These are phyloP conservation scores for Campaea margaritaria DNA, from an alignment of 2,888 invertebrate species.

Conservation along the genomic window DNA sequence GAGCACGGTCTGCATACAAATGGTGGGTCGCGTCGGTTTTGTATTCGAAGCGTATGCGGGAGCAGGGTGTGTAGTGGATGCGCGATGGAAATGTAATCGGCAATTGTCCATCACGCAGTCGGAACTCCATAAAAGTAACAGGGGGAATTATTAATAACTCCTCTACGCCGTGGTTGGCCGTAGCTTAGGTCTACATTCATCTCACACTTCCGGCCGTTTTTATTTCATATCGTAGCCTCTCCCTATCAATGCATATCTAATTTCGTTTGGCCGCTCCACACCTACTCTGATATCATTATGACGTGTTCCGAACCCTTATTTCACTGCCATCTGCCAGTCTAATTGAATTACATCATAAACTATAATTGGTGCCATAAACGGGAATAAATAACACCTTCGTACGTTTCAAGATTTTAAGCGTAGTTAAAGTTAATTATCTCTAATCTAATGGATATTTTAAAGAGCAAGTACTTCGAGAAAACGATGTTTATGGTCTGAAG, in stretches of 20 bases:
- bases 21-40: conserved; percentile 61
- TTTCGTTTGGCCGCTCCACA: conserved; percentile 27
- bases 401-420: conserved; percentile 10
- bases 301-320: conserved; percentile 15
- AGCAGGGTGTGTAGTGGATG: conserved; percentile 63
- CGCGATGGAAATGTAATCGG: conserved; percentile 74
- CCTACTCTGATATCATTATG: conserved; percentile 22
- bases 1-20: conserved; percentile 74
- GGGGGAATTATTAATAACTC: conserved; percentile 47
- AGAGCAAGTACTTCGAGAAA: not conserved
- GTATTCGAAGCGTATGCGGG: conserved; percentile 66
- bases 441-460: conserved; percentile 3
- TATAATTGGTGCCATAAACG: conserved; percentile 27
- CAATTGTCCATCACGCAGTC: conserved; percentile 76
- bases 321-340: conserved; percentile 34
- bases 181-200: conserved; percentile 26
- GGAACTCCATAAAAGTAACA: conserved; percentile 72
- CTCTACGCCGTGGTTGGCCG: conserved; percentile 19
- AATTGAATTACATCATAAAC: conserved; percentile 35
- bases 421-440: conserved; percentile 4
- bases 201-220: conserved; percentile 31
- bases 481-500: not conserved
- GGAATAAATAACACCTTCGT: conserved; percentile 20
- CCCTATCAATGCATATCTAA: conserved; percentile 37
- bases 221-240: conserved; percentile 29